Conservation (phyloP, 1,140 invertebrate species). For the Drosophila ercepeae region DNA sequence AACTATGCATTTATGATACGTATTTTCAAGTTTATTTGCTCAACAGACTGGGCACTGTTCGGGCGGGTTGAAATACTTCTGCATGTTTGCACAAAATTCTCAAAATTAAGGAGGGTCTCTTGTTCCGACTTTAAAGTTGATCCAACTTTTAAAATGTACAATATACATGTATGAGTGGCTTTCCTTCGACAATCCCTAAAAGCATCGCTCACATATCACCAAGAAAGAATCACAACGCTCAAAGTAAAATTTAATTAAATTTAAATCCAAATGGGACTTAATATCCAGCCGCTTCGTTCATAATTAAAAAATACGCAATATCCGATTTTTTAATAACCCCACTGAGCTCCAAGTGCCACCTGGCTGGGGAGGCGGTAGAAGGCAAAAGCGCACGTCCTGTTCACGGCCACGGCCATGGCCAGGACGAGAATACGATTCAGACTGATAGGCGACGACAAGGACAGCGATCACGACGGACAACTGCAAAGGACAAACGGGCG, state of each 20-base stretch:
- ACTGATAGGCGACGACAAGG: constrained; percentile 56
- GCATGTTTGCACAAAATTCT: constrained; percentile 38
- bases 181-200: constrained; percentile 5
- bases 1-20: constrained; percentile 50
- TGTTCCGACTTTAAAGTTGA: constrained; percentile 22
- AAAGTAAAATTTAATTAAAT: constrained; percentile 58
- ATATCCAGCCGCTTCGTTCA: constrained; percentile 43
- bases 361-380: not conserved
- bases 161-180: constrained; percentile 1
- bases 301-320: constrained; percentile 76
- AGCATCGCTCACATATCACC: not conserved
- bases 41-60: constrained; percentile 42
- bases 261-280: constrained; percentile 59
- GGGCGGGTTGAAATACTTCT: constrained; percentile 48
- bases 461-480: constrained; percentile 15
- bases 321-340: constrained; percentile 71
- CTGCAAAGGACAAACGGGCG: constrained; percentile 54
- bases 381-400: constrained; percentile 12
- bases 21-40: constrained; percentile 65
- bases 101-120: constrained; percentile 3
- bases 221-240: not conserved
- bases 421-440: constrained; percentile 27
- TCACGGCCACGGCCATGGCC: constrained; percentile 39
- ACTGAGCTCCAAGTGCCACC: constrained; percentile 1
- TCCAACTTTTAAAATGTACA: constrained; percentile 3